Base-by-base conservation (phyloP, 2,113 vertebrate genomes). In the Crocuta crocuta region DNA sequence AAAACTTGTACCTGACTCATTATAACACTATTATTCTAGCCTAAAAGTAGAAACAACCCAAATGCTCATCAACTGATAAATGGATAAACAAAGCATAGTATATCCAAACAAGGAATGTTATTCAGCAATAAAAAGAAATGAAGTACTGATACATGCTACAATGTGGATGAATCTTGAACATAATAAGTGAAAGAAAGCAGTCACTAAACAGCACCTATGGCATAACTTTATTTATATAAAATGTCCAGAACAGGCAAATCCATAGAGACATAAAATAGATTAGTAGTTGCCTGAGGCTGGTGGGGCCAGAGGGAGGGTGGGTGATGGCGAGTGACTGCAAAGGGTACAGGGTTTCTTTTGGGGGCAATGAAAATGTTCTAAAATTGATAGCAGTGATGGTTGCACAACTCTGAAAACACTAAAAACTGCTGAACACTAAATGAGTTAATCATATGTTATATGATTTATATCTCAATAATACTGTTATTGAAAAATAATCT, bases 401-500 rank as follows among this genome's bases (percentile, higher is more conserved):
- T 95, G n/a, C 33, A 79, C 11, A 95, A 43, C 7, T 82, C 74
- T 95, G 35, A 91, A 83, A 93, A 61, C 82, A 61, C 23, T 92
- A 94, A 81, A 97, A 92, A 68, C 6, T 33, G 33, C 10, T 89
- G 28, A 93, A 39, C 58, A 82, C 31, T 79, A 94, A 95, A 5
- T 84, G 53, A 68, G 7, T 63, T 92, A 33, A 81, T 82, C 76
- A 23, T 80, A 87, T 73, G 33, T 85, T 94, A 87, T 48, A 45
- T 94, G 28, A 81, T 55, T 95, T 84, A 74, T 89, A 39, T 48
- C 53, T 80, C 35, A 94, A 85, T 80, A 84, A 92, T 53, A 7
- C 19, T 94, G 9, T 81, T 82, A 48, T 55, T 68, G 61, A 96
- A 92, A 96, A 61, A 91, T 74, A 74, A 93, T 61, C 63, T 11